Evolutionary conservation across 2,888 invertebrate species (phyloP).

Genomic region (Athalia rosae): DNA sequence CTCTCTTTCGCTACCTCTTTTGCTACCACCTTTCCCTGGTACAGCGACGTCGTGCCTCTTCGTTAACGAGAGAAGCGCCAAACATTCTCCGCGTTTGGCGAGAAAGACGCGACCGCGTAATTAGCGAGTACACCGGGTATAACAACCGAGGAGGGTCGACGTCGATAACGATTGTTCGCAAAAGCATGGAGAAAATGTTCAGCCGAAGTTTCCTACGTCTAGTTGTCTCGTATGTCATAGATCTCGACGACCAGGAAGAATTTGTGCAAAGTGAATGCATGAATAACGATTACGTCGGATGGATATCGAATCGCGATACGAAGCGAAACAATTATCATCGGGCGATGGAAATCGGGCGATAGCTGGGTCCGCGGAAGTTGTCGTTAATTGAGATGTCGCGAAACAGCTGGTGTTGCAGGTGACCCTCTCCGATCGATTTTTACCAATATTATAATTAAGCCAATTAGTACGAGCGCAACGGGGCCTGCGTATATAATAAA

Average conservation of each 20-base stretch:
- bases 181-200: not conserved
- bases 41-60: not conserved
- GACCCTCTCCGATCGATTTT: too few species aligned
- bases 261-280: too few species aligned
- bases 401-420: too few species aligned
- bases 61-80: constrained; percentile 29
- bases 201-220: too few species aligned
- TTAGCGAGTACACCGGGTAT: not conserved
- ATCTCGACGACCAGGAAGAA: too few species aligned
- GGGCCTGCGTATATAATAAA: not conserved
- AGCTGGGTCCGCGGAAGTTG: too few species aligned
- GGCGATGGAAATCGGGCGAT: too few species aligned
- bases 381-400: too few species aligned
- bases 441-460: not conserved
- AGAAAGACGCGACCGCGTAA: constrained; percentile 25
- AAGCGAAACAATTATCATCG: too few species aligned
- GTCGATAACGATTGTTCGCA: constrained; percentile 25
- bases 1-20: not conserved
- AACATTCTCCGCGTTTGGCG: constrained; percentile 26
- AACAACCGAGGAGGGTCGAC: constrained; percentile 5
- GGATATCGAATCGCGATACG: too few species aligned
- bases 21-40: not conserved
- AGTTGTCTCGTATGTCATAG: too few species aligned
- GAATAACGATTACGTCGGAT: too few species aligned
- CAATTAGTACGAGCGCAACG: not conserved